A percentile compares a stretch with the other conserved stretches of the same genome.
Evolutionary conservation across 2,113 vertebrate genomes (phyloP).

Genomic region (Accipiter virgatus): DNA sequence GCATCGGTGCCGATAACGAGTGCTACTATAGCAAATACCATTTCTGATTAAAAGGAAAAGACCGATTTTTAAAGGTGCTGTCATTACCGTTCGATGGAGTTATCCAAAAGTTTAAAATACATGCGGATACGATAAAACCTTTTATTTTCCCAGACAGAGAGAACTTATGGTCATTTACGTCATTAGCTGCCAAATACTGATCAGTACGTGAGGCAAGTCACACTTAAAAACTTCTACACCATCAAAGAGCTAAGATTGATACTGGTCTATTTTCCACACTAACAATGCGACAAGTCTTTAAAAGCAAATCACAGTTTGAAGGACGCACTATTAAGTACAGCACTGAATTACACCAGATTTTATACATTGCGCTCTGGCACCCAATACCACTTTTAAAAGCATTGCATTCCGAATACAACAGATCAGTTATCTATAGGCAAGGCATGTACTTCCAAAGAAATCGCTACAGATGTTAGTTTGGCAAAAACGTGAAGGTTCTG

Average conservation of each 20-base stretch:
- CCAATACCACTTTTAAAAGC: not conserved
- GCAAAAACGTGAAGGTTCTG: not conserved
- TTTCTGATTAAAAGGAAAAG: not conserved
- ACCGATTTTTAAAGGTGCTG: not conserved
- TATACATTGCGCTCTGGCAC: not conserved
- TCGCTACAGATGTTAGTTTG: not conserved
- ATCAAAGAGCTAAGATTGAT: not conserved
- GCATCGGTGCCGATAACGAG: not conserved
- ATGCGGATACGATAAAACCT: slow-evolving; percentile 52
- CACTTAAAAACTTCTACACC: not conserved
- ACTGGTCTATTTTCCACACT: slow-evolving; percentile 3
- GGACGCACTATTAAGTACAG: not conserved
- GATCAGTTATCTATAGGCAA: not conserved
- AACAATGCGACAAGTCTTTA: not conserved
- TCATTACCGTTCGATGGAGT: not conserved
- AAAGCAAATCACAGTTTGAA: not conserved
- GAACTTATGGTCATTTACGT: not conserved
- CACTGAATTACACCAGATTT: not conserved
- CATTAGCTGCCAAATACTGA: slow-evolving; percentile 60
- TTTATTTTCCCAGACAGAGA: slow-evolving; percentile 14
- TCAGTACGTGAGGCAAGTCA: not conserved
- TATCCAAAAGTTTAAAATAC: slow-evolving; percentile 49
- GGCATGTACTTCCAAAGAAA: not conserved
- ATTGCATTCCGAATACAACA: not conserved
- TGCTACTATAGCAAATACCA: not conserved